Evolutionary conservation across 2,113 vertebrate genomes (phyloP), one percentile per base, ranked within the genome.

Genomic region (Urocynchramus pylzowi): DNA sequence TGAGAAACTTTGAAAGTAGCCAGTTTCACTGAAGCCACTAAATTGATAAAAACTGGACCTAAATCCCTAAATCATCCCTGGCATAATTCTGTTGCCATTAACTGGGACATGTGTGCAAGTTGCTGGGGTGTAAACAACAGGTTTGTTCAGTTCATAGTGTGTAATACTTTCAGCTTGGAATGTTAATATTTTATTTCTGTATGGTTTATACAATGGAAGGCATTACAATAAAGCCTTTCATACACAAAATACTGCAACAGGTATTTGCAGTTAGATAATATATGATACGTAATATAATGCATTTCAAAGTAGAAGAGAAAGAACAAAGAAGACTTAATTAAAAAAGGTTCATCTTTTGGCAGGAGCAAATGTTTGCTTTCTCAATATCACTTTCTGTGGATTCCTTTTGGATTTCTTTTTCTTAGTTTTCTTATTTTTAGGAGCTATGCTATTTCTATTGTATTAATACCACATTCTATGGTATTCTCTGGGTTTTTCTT

Each of bases 81-180:
- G 2, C 56, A 31, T 56, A 77, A 63, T 9, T 49, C 44, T n/a
- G 2, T 17, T 60, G 22, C 23, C 0, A 0, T 50, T 59, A 47
- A 37, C 11, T 28, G 18, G 9, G 33, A 73, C 5, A 10, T 0
- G 3, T 31, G 23, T 27, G 5, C 45, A 61, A 91, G 16, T 15
- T 60, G 27, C 18, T 49, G 24, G 21, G 17, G 8, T 44, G 26
- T 61, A 80, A 94, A 68, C 11, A n/a, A 49, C 13, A 73, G 28
- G 17, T 57, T 57, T 70, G 3, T 70, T 77, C 39, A 33, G 12
- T 63, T 70, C 26, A 20, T 57, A 65, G 57, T 5, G 3, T 8
- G 3, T 31, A 49, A 53, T 1, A 0, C 1, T 44, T 89, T 74
- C 30, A 27, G 17, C 28, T 75, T 68, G 47, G 12, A 49, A 53